Percentiles rank a stretch among this genome's conserved stretches.
Evolutionary conservation across 2,113 vertebrate genomes (phyloP).

Genomic region (Reinhardtius hippoglossoides): DNA sequence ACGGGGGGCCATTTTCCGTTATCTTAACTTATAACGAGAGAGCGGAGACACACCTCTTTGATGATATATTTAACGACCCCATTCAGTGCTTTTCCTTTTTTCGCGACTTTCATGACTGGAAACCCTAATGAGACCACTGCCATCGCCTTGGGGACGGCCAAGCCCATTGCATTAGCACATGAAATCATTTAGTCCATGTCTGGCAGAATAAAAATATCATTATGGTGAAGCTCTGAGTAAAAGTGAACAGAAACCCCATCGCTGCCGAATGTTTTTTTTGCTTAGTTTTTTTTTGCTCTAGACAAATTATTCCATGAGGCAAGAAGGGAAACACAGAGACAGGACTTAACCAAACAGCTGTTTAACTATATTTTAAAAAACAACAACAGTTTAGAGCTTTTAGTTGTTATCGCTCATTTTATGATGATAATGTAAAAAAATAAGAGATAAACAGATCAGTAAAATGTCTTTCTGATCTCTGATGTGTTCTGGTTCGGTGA

Average conservation of each 20-base stretch:
- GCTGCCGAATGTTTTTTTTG: constrained; percentile 10
- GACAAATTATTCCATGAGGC: constrained; percentile 3
- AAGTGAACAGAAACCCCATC: constrained; percentile 26
- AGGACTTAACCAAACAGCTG: background rate
- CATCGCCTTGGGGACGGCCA: constrained; percentile 62
- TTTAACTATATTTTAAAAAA: background rate
- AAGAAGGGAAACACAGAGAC: background rate
- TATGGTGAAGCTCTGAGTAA: constrained; percentile 43
- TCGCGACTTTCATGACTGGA: constrained; percentile 67
- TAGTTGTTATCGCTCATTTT: background rate
- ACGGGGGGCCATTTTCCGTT: constrained; percentile 44
- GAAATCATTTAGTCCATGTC: constrained; percentile 68
- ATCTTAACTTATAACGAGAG: constrained; percentile 58
- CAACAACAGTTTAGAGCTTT: background rate
- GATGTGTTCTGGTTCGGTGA: too few species aligned
- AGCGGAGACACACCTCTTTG: constrained; percentile 72
- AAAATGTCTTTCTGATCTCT: too few species aligned
- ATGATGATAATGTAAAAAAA: too few species aligned
- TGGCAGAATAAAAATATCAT: constrained; percentile 66
- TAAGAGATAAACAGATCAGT: too few species aligned
- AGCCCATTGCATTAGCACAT: constrained; percentile 68
- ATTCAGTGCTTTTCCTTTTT: constrained; percentile 59
- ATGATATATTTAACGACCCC: constrained; percentile 73
- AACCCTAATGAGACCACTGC: constrained; percentile 73
- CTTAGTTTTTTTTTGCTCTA: constrained; percentile 1